Base-by-base conservation (phyloP, 2,797 vertebrate species). In the Propithecus deckenii region DNA sequence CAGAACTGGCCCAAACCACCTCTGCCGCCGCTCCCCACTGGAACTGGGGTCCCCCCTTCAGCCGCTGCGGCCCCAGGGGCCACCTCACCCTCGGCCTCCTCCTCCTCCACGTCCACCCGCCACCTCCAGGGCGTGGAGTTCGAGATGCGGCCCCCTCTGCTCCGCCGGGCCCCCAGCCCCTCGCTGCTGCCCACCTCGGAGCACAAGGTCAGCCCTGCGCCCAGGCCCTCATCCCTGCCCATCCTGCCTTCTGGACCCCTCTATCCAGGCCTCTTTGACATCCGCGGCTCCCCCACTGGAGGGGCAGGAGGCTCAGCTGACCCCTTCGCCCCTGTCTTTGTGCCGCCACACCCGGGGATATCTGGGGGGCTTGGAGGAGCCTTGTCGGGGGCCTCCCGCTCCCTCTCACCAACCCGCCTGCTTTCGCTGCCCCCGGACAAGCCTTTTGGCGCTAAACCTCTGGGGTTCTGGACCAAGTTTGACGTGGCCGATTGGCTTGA, bases 391-490 rank as follows among this genome's bases (percentile, higher is more conserved):
- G 96, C 97, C 52, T 97, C 98, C 28, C 99, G 99, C 71, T 99
- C 99, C 4, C 99, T 99, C n/a, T 99, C 99, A 14, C 99, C 99
- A 0, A 99, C 99, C 71, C 99, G 99, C 97, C 99, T 99, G 98
- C 98, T 99, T 52, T 98, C 98, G 22, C 97, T 67, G 98, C 99
- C 99, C 57, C 99, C 99, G 23, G 99, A 99, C 48, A 99, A 99
- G 96, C 99, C 99, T 0, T 99, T 99, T 30, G 99, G 99, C n/a
- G 99, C 99, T 75, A 99, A 99, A 96, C 99, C 99, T 1, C 98
- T 99, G 96, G 99, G 99, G 55, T 99, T 99, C 95, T 99, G 99
- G 99, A 99, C 99, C 99, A 99, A 99, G 98, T 99, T 99, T 14
- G 99, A 99, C 15, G 99, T 99, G 86, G 99, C 99, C 0, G 99